Evolutionary conservation across 1,140 invertebrate genomes (phyloP).

Genomic region (Archivesica marissinica): DNA sequence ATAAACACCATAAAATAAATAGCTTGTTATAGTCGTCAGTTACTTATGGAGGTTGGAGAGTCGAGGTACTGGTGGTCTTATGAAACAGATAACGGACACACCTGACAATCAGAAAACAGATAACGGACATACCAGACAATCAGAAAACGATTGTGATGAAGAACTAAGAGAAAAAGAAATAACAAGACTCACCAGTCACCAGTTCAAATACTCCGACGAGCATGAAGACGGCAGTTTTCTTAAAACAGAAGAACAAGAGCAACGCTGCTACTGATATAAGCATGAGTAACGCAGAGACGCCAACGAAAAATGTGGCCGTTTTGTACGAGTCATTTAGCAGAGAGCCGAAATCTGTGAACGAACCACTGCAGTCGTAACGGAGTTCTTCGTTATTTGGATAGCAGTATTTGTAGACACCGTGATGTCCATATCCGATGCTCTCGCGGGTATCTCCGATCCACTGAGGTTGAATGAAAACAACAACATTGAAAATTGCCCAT

Average conservation of each 20-base stretch:
- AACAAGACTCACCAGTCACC: constrained; percentile 72
- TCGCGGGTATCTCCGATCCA: constrained; percentile 93
- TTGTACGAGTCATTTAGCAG: constrained; percentile 71
- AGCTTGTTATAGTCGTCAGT: no score
- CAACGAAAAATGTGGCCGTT: constrained; percentile 92
- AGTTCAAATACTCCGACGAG: constrained; percentile 89
- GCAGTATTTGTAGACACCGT: constrained; percentile 95
- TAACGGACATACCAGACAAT: no score
- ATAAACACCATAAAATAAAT: no score
- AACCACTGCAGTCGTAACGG: constrained; percentile 71
- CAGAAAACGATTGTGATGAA: no score
- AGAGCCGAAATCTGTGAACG: constrained; percentile 67
- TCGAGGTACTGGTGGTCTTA: no score
- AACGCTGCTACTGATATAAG: constrained; percentile 92
- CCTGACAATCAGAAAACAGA: no score
- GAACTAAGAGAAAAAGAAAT: no score
- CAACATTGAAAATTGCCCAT: constrained; percentile 97
- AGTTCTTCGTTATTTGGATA: constrained; percentile 73
- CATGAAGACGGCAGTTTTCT: constrained; percentile 96
- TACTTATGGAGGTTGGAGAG: no score
- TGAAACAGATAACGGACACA: no score
- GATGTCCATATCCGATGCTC: constrained; percentile 93
- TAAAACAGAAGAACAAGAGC: constrained; percentile 97
- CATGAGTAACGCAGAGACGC: constrained; percentile 93
- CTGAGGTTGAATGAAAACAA: constrained; percentile 98